Evolutionary conservation across 2,888 invertebrate genomes (phyloP).

Genomic region (Acleris holmiana): DNA sequence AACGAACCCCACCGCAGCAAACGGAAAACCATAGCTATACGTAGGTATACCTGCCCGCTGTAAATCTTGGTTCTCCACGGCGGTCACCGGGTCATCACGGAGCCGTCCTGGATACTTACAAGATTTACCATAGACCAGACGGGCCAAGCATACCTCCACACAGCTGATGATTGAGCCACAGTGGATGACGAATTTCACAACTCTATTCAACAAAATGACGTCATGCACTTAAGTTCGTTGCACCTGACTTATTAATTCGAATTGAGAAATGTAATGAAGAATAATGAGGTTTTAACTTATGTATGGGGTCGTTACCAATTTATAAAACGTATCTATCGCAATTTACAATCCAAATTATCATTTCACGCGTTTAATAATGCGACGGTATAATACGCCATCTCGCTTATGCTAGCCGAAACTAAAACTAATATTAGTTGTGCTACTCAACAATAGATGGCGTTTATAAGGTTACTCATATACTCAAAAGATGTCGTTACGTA

Average conservation of each 20-base stretch:
- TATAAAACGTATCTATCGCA: too few species aligned
- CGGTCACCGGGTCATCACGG: too few species aligned
- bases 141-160: not conserved
- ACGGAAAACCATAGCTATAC: not conserved
- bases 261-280: too few species aligned
- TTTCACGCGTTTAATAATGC: too few species aligned
- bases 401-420: not conserved
- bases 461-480: not conserved
- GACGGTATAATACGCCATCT: not conserved
- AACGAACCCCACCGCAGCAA: not conserved
- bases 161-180: not conserved
- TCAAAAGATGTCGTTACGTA: slow-evolving; percentile 27
- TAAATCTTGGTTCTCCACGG: too few species aligned
- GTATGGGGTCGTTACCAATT: too few species aligned
- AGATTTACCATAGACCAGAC: not conserved
- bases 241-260: not conserved
- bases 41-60: not conserved
- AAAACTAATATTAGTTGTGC: slow-evolving; percentile 24
- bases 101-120: too few species aligned
- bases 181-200: not conserved
- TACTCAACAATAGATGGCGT: slow-evolving; percentile 51
- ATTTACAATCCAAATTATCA: too few species aligned
- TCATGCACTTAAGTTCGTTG: not conserved
- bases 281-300: too few species aligned
- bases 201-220: slow-evolving; percentile 3